Percentiles rank a stretch among this genome's conserved stretches.
These are phyloP conservation scores for Pantherophis vulpinus DNA, from an alignment of 2,797 vertebrate species.

Conservation along the genomic window DNA sequence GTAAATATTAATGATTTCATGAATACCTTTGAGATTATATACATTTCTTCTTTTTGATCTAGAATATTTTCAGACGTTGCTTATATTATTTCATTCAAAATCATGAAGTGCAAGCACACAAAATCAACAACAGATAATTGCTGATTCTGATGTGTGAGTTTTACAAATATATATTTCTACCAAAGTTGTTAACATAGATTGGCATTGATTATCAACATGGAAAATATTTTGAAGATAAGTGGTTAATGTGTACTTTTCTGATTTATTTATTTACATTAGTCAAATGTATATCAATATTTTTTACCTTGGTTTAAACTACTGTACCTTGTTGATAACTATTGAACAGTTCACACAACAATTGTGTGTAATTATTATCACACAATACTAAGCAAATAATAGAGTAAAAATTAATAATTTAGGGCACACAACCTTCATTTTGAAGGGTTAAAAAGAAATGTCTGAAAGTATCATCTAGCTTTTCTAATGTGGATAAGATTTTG, in stretches of 20 bases:
- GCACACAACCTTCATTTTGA: neutral
- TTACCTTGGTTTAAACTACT: conserved; percentile 48
- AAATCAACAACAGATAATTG: neutral
- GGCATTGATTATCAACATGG: neutral
- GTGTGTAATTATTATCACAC: neutral
- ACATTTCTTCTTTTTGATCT: neutral
- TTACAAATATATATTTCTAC: neutral
- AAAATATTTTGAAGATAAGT: neutral
- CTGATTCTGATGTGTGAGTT: neutral
- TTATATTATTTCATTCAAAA: neutral
- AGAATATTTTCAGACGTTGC: neutral
- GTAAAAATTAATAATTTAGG: neutral
- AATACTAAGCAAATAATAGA: neutral
- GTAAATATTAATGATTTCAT: neutral
- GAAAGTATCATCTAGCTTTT: neutral
- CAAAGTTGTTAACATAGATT: neutral
- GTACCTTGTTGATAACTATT: conserved; percentile 20
- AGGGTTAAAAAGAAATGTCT: neutral
- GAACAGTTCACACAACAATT: conserved; percentile 28
- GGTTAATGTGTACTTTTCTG: conserved; percentile 36
- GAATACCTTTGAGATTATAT: neutral
- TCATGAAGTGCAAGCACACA: neutral
- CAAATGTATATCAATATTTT: conserved; percentile 51
- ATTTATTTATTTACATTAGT: conserved; percentile 48
- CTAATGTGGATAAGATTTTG: neutral